phyloP scores from a whole-genome alignment of 2,113 vertebrate genomes.

The Mus pahari region DNA sequence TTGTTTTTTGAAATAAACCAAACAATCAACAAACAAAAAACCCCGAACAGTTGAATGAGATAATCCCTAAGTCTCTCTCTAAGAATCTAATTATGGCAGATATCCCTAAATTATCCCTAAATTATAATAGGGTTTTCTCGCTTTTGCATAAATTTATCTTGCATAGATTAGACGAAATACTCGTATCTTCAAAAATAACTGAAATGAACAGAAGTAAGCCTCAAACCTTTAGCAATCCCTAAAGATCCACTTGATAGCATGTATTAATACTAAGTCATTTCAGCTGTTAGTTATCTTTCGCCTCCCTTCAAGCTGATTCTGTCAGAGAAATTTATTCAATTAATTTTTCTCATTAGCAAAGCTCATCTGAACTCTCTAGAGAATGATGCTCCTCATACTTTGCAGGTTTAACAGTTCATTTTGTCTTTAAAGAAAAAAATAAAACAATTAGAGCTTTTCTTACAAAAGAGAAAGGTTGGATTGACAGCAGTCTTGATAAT shows the following conservation, averaged over 20 bases:
- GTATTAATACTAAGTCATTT: conserved; percentile 20
- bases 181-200: not conserved
- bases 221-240: not conserved
- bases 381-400: not conserved
- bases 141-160: conserved; percentile 26
- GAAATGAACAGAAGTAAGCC: conserved; percentile 6
- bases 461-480: conserved; percentile 42
- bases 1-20: not conserved
- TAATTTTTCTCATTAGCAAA: not conserved
- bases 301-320: not conserved
- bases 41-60: not conserved
- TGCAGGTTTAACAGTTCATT: not conserved
- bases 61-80: not conserved
- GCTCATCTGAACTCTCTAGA: not conserved
- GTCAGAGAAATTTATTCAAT: conserved; percentile 9
- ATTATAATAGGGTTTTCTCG: conserved; percentile 5
- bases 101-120: not conserved
- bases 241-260: not conserved
- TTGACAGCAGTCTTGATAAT: conserved; percentile 20
- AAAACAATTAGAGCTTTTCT: conserved; percentile 50
- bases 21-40: not conserved
- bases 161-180: not conserved
- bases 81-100: conserved; percentile 14
- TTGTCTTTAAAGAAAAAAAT: conserved; percentile 43
- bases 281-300: not conserved